phyloP scores from a whole-genome alignment of 2,888 invertebrate species.

The Schizaphis graminum region DNA sequence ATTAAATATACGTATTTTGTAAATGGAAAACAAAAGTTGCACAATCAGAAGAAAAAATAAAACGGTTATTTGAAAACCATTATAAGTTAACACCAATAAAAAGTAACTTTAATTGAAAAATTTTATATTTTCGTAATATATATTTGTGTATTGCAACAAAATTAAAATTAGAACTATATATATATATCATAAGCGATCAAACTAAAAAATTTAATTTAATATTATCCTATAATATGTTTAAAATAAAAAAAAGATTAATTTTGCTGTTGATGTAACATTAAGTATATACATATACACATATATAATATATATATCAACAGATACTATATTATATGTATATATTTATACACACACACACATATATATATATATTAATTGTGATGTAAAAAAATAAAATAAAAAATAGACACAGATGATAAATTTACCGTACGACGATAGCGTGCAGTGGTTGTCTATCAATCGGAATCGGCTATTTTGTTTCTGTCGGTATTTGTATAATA shows the following conservation, averaged over 20 bases:
- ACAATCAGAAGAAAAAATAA: background rate
- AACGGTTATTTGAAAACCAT: background rate
- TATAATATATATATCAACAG: background rate
- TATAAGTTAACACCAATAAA: background rate
- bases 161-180: background rate
- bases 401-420: conserved; percentile 65
- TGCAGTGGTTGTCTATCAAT: conserved; percentile 64
- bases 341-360: background rate
- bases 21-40: background rate
- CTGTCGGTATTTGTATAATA: conserved; percentile 56
- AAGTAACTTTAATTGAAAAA: background rate
- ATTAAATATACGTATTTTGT: background rate
- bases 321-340: background rate
- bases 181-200: conserved; percentile 41
- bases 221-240: conserved; percentile 20
- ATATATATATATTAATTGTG: background rate
- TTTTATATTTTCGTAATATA: background rate
- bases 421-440: conserved; percentile 65
- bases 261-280: background rate
- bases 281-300: conserved; percentile 9
- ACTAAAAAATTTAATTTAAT: conserved; percentile 14
- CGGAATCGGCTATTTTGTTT: conserved; percentile 64
- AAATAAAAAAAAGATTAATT: conserved; percentile 5
- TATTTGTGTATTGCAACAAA: background rate
- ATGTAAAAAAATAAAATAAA: conserved; percentile 41